A percentile compares a stretch with the other conserved stretches of the same genome.
Conservation (phyloP, 2,797 vertebrate species). For the Myioborus melanocephalus region DNA sequence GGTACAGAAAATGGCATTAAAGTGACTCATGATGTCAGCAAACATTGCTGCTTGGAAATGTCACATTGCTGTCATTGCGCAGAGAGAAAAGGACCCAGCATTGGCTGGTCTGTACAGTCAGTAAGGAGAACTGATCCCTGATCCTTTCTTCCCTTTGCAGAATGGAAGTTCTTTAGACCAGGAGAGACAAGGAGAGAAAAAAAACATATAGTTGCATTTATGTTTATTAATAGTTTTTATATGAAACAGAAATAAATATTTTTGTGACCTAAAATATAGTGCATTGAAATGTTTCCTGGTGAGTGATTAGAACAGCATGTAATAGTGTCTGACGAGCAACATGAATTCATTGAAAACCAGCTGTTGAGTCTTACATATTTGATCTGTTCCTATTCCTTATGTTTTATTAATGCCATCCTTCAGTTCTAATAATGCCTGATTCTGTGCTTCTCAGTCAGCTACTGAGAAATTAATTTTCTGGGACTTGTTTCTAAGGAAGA, state of each 20-base stretch:
- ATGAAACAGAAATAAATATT: constrained; percentile 17
- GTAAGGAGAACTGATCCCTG: not conserved
- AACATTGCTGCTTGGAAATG: constrained; percentile 1
- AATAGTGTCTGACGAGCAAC: not conserved
- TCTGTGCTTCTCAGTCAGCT: constrained; percentile 1
- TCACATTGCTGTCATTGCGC: not conserved
- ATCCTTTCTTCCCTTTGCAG: not conserved
- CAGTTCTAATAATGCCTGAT: not conserved
- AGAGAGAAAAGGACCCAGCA: not conserved
- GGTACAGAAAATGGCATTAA: constrained; percentile 54
- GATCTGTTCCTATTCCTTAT: constrained; percentile 17
- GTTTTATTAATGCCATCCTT: constrained; percentile 27
- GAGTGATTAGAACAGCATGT: not conserved
- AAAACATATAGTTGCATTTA: not conserved
- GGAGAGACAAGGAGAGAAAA: constrained; percentile 1
- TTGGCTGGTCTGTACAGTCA: not conserved
- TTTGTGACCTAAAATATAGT: not conserved
- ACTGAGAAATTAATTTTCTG: constrained; percentile 15
- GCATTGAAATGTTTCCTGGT: not conserved
- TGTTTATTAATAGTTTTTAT: not conserved
- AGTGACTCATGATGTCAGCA: constrained; percentile 43
- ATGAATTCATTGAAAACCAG: constrained; percentile 23
- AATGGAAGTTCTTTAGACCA: not conserved
- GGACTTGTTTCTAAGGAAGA: not conserved
- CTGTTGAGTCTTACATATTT: constrained; percentile 40